These are phyloP conservation scores for Lochmaea crataegi DNA, from an alignment of 2,888 invertebrate genomes.

Conservation along the genomic window DNA sequence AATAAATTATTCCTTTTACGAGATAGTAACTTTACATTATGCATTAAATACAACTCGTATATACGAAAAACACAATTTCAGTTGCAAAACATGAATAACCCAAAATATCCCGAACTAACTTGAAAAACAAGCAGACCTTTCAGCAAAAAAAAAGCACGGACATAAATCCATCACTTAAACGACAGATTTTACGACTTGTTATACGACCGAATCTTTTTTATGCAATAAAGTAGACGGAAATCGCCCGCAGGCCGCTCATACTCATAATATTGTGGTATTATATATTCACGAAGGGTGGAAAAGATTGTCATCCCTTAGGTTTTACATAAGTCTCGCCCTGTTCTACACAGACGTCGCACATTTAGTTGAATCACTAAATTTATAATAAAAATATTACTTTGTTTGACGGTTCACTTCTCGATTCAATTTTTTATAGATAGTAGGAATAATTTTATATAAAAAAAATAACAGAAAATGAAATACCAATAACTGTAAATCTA, in stretches of 20 bases:
- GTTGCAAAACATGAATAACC: conserved; percentile 2
- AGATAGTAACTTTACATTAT: background rate
- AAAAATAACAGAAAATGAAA: too few species aligned
- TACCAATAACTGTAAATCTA: too few species aligned
- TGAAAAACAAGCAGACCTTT: conserved; percentile 10
- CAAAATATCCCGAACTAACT: conserved; percentile 2
- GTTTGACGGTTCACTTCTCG: too few species aligned
- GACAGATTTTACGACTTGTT: conserved; percentile 49
- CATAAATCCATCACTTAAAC: conserved; percentile 53
- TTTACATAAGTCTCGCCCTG: background rate
- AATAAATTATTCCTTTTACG: too few species aligned
- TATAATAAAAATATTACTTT: too few species aligned
- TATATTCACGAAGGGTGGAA: conserved; percentile 49
- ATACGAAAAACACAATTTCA: background rate
- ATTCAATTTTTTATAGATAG: too few species aligned
- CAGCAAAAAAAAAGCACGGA: conserved; percentile 43
- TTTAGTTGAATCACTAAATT: too few species aligned
- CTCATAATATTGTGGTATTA: conserved; percentile 54
- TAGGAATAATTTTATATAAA: too few species aligned
- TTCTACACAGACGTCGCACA: too few species aligned
- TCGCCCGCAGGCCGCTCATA: conserved; percentile 48
- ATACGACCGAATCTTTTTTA: conserved; percentile 34
- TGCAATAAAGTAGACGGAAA: conserved; percentile 44
- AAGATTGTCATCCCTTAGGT: conserved; percentile 25
- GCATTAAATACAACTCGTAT: background rate